Evolutionary conservation across 2,113 vertebrate genomes (phyloP).

Genomic region (Bambusicola thoracicus): DNA sequence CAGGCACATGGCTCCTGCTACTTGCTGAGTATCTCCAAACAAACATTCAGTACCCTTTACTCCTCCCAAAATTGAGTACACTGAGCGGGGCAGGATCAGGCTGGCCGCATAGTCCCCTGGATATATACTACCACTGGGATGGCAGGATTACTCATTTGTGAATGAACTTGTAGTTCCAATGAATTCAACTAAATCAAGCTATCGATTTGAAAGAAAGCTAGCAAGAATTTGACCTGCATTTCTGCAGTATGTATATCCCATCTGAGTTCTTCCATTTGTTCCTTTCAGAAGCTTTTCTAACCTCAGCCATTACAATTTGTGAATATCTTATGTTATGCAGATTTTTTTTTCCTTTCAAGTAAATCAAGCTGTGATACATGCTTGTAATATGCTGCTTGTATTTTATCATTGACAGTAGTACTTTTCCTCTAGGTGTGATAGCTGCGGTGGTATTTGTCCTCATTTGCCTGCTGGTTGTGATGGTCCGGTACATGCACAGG

Average conservation of each 20-base stretch:
- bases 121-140: not conserved
- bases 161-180: not conserved
- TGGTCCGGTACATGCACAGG: slow-evolving; percentile 76
- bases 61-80: not conserved
- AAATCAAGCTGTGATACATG: not conserved
- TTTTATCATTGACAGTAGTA: not conserved
- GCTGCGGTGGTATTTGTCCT: slow-evolving; percentile 78
- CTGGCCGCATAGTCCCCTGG: fast-evolving
- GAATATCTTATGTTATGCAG: fast-evolving
- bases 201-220: not conserved
- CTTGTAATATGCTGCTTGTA: fast-evolving
- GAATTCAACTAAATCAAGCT: not conserved
- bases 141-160: not conserved
- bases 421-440: slow-evolving; percentile 76
- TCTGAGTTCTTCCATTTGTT: too few relatives aligned
- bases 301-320: not conserved
- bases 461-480: slow-evolving; percentile 74
- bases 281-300: not conserved
- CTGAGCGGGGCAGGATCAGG: not conserved
- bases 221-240: not conserved
- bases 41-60: not conserved
- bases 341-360: not conserved
- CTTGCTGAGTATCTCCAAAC: not conserved
- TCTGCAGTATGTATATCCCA: not conserved
- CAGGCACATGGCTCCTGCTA: not conserved